Percentiles rank a stretch among this genome's conserved stretches.
Conservation (phyloP, 37 sponge, comb jelly and placozoan genomes). For the Haliclona indistincta region DNA sequence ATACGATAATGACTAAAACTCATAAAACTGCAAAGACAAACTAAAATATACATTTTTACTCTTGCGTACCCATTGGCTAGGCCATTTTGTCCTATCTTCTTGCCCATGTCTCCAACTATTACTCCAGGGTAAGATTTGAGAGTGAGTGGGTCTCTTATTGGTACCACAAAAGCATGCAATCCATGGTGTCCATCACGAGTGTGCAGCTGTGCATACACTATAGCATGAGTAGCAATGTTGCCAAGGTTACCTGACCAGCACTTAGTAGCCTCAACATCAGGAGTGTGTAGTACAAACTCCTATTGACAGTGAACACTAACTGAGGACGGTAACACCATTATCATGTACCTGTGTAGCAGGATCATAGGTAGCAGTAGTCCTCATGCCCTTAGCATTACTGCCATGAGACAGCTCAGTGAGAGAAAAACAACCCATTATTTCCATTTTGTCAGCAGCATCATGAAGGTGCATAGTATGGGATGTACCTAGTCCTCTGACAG, state of each 20-base stretch:
- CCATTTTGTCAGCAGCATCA: conserved; percentile 17
- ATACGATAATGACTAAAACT: conserved; percentile 74
- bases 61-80: conserved; percentile 82
- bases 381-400: conserved; percentile 84
- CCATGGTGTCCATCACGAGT: conserved; percentile 90
- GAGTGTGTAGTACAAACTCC: conserved; percentile 94
- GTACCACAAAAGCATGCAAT: conserved; percentile 90
- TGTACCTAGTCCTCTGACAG: conserved; percentile 23
- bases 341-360: conserved; percentile 71
- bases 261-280: conserved; percentile 90
- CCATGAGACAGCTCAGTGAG: conserved; percentile 97
- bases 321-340: background rate
- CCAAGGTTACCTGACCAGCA: conserved; percentile 95
- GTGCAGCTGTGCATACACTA: conserved; percentile 93
- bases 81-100: conserved; percentile 90
- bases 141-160: conserved; percentile 76
- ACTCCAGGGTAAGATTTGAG: conserved; percentile 80
- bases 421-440: conserved; percentile 91
- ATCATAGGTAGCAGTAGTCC: conserved; percentile 95
- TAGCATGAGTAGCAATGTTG: conserved; percentile 80
- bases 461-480: background rate
- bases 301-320: conserved; percentile 23
- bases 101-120: conserved; percentile 90
- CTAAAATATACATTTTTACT: background rate
- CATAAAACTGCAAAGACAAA: conserved; percentile 57